These are phyloP conservation scores for Murina feae DNA, from an alignment of 2,113 vertebrate species.

Conservation along the genomic window DNA sequence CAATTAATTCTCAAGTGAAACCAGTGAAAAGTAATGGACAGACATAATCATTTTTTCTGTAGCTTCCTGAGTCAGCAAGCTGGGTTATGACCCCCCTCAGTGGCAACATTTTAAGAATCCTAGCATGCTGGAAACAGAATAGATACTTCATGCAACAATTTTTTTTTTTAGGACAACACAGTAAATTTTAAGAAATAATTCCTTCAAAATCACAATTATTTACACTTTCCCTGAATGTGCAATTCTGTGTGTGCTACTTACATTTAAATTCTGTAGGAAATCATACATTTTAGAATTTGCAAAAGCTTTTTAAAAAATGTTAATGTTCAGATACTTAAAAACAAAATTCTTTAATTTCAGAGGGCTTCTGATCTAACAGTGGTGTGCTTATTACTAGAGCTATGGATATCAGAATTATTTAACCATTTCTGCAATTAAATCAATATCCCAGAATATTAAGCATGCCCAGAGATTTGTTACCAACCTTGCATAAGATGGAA, in stretches of 20 bases:
- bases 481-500: not conserved
- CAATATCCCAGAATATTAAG: not conserved
- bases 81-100: not conserved
- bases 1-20: conserved; percentile 49
- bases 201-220: conserved; percentile 48
- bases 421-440: not conserved
- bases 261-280: conserved; percentile 49
- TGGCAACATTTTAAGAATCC: conserved; percentile 33
- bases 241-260: conserved; percentile 47
- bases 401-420: not conserved
- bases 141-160: not conserved
- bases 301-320: conserved; percentile 24
- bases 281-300: not conserved
- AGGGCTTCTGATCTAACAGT: not conserved
- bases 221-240: not conserved
- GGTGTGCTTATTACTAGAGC: not conserved
- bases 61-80: conserved; percentile 67
- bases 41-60: not conserved
- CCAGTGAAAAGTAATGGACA: conserved; percentile 15
- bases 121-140: not conserved
- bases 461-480: not conserved
- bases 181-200: conserved; percentile 25
- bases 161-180: conserved; percentile 47
- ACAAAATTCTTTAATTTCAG: not conserved
- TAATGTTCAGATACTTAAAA: not conserved